Percentiles rank a stretch among this genome's conserved stretches.
These are phyloP conservation scores for Eupithecia vulgata DNA, from an alignment of 2,888 invertebrate species.

Conservation along the genomic window DNA sequence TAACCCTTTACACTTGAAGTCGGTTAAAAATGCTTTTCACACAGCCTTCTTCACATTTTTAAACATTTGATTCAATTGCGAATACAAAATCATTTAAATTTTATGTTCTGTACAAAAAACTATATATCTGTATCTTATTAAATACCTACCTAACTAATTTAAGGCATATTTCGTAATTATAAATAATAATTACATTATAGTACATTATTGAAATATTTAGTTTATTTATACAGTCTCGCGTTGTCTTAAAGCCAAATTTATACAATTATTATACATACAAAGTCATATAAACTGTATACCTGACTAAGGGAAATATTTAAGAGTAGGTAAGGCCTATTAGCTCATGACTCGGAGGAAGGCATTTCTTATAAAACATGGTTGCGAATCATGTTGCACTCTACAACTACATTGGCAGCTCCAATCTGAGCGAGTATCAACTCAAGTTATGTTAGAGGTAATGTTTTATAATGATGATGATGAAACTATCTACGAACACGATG, in stretches of 20 bases:
- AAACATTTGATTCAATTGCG: conserved; percentile 53
- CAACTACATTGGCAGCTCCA: conserved; percentile 68
- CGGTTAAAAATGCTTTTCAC: conserved; percentile 76
- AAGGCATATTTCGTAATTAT: conserved; percentile 78
- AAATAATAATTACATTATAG: conserved; percentile 77
- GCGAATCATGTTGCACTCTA: conserved; percentile 52
- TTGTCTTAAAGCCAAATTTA: conserved; percentile 76
- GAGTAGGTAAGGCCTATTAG: conserved; percentile 49
- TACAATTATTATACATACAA: conserved; percentile 66
- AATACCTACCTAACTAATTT: conserved; percentile 49
- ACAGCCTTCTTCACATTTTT: conserved; percentile 72
- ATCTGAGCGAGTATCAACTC: conserved; percentile 61
- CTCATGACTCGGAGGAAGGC: conserved; percentile 39
- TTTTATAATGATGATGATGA: conserved; percentile 13
- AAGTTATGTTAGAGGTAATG: conserved; percentile 20
- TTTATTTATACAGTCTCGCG: conserved; percentile 75
- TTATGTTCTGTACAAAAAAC: conserved; percentile 65
- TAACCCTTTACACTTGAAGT: conserved; percentile 46
- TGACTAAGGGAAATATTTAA: conserved; percentile 50
- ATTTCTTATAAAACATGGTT: conserved; percentile 36
- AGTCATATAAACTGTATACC: conserved; percentile 58
- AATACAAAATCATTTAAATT: conserved; percentile 41
- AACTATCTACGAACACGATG: conserved; percentile 1
- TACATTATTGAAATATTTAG: conserved; percentile 68
- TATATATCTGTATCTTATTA: conserved; percentile 29